Conservation (phyloP, 1,140 invertebrate genomes). For the Drosophila mayri region DNA sequence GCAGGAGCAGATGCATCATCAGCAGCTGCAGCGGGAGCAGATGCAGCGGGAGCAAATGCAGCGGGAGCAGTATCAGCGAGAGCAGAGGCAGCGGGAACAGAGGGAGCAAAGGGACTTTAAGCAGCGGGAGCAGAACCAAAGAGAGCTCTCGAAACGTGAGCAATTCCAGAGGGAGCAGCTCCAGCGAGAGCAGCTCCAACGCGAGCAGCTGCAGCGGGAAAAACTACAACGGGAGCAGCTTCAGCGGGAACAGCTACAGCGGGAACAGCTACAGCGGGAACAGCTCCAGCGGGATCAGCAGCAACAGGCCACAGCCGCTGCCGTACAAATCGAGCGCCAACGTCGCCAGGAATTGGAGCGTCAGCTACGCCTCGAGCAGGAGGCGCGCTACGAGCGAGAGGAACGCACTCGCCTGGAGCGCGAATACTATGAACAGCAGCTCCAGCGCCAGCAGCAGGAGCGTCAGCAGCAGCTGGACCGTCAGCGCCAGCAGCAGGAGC, state of each 20-base stretch:
- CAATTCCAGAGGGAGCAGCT: conserved; percentile 33
- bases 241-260: conserved; percentile 16
- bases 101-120: no score
- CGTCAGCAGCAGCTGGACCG: conserved; percentile 66
- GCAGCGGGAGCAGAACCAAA: conserved; percentile 20
- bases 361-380: conserved; percentile 60
- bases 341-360: conserved; percentile 69
- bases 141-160: conserved; percentile 39
- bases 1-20: conserved; percentile 63
- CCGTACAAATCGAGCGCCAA: conserved; percentile 68
- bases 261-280: conserved; percentile 31
- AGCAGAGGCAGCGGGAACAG: conserved; percentile 37
- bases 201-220: conserved; percentile 25
- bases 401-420: conserved; percentile 65
- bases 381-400: conserved; percentile 69
- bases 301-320: conserved; percentile 73
- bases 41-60: conserved; percentile 45
- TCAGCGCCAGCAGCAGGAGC: conserved; percentile 64
- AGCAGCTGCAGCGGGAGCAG: conserved; percentile 46
- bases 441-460: conserved; percentile 61
- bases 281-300: conserved; percentile 29
- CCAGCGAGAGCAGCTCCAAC: conserved; percentile 25
- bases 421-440: conserved; percentile 69
- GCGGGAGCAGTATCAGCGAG: conserved; percentile 41
- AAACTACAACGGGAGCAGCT: conserved; percentile 28